These are phyloP conservation scores for Trachelus iudaicus DNA, from an alignment of 2,888 invertebrate genomes.

Conservation along the genomic window DNA sequence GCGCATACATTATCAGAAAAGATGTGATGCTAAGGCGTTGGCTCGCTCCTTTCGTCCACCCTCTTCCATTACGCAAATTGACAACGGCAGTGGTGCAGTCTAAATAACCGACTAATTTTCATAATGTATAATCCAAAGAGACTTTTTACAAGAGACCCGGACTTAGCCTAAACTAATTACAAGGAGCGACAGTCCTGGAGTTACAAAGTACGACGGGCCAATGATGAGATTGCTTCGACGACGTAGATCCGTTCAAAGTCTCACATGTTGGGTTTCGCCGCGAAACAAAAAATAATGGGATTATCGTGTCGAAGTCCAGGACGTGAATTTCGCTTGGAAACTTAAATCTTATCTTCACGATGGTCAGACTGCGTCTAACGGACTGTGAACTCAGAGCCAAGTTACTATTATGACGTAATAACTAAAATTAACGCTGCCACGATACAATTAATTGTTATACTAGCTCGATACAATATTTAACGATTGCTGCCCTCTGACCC, in stretches of 20 bases:
- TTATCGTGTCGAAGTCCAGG: not conserved
- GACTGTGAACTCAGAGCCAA: not conserved
- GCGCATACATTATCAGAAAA: constrained; percentile 25
- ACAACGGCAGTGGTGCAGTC: constrained; percentile 36
- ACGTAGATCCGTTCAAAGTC: not conserved
- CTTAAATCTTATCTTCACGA: not conserved
- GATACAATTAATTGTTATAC: not conserved
- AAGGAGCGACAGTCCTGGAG: not conserved
- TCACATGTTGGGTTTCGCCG: not conserved
- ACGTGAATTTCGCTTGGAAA: not conserved
- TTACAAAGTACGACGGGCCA: not conserved
- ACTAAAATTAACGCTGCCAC: not conserved
- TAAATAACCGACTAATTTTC: constrained; percentile 53
- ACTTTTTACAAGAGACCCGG: not conserved
- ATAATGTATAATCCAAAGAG: constrained; percentile 38
- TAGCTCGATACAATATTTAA: not conserved
- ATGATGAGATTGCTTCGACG: not conserved
- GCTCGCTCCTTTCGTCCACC: constrained; percentile 44
- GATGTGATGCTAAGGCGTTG: constrained; percentile 48
- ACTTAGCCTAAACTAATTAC: not conserved
- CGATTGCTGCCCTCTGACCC: not conserved
- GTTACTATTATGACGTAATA: not conserved
- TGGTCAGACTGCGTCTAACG: not conserved
- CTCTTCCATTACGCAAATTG: constrained; percentile 55
- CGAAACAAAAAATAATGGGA: not conserved